These are phyloP conservation scores for Cordilura impudica DNA, from an alignment of 2,888 invertebrate species.

Conservation along the genomic window DNA sequence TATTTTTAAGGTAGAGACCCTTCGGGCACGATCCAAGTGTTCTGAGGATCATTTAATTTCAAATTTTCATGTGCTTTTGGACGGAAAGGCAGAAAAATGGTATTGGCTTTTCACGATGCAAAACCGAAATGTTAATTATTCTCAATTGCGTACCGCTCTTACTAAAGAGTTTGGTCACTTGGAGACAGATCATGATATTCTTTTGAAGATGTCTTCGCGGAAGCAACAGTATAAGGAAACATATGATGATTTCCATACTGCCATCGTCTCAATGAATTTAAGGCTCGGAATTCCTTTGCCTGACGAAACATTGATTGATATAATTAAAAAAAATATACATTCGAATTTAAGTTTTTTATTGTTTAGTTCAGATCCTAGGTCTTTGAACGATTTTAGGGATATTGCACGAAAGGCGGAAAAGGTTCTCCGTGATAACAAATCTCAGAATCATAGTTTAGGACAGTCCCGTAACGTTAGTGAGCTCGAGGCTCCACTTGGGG, in stretches of 20 bases:
- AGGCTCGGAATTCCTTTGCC: conserved; percentile 11
- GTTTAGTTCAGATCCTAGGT: not conserved
- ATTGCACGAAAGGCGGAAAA: conserved; percentile 20
- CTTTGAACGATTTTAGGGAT: conserved; percentile 22
- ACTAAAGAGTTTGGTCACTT: conserved; percentile 20
- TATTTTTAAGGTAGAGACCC: conserved; percentile 7
- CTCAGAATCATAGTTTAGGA: not conserved
- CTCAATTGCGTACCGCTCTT: not conserved
- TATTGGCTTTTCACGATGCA: too few species aligned
- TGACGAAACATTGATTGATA: conserved; percentile 9
- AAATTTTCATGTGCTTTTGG: conserved; percentile 6
- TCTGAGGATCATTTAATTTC: not conserved
- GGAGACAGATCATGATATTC: conserved; percentile 16
- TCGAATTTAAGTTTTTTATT: conserved; percentile 14
- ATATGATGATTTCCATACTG: conserved; percentile 22
- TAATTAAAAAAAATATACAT: conserved; percentile 21
- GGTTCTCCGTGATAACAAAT: not conserved
- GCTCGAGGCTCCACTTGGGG: not conserved
- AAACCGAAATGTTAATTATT: too few species aligned
- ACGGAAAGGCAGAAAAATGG: too few species aligned
- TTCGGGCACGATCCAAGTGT: not conserved
- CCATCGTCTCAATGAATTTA: conserved; percentile 10
- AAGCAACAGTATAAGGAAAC: conserved; percentile 18
- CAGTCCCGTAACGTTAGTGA: not conserved
- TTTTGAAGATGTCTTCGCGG: not conserved